Conservation (phyloP, 2,888 invertebrate genomes). For the Noctua pronuba region DNA sequence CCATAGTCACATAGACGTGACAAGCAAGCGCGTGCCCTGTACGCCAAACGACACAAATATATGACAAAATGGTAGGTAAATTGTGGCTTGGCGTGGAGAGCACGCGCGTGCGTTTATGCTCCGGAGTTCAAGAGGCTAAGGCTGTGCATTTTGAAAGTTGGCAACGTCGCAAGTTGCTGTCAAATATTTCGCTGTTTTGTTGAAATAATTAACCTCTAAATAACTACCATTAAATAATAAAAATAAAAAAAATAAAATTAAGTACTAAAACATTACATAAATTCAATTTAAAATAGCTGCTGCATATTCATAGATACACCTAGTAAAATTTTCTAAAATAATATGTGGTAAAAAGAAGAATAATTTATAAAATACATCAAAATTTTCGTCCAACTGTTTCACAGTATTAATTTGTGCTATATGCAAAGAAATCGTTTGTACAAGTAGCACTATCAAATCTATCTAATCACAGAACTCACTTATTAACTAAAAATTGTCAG, state of each 20-base stretch:
- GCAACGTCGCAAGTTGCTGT: too few species aligned
- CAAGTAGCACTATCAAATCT: conserved; percentile 52
- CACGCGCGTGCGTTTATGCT: too few species aligned
- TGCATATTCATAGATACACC: neutral
- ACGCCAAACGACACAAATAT: too few species aligned
- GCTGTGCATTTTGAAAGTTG: too few species aligned
- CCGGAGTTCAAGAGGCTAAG: too few species aligned
- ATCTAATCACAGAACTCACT: conserved; percentile 57
- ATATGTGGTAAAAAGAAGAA: conserved; percentile 11
- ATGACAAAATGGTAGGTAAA: too few species aligned
- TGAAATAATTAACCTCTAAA: neutral
- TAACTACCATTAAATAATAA: neutral
- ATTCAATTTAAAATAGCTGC: conserved; percentile 19
- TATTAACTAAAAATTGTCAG: conserved; percentile 49
- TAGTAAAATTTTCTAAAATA: conserved; percentile 4
- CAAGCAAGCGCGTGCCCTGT: too few species aligned
- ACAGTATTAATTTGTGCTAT: conserved; percentile 44
- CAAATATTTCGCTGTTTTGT: too few species aligned
- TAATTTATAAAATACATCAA: conserved; percentile 14
- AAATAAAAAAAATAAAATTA: conserved; percentile 18
- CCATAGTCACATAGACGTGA: too few species aligned
- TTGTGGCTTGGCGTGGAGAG: too few species aligned
- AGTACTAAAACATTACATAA: conserved; percentile 16
- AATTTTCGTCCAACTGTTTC: conserved; percentile 43
- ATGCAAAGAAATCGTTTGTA: conserved; percentile 19